Base-by-base conservation (phyloP, 2,113 vertebrate genomes). In the Chrysemys picta region DNA sequence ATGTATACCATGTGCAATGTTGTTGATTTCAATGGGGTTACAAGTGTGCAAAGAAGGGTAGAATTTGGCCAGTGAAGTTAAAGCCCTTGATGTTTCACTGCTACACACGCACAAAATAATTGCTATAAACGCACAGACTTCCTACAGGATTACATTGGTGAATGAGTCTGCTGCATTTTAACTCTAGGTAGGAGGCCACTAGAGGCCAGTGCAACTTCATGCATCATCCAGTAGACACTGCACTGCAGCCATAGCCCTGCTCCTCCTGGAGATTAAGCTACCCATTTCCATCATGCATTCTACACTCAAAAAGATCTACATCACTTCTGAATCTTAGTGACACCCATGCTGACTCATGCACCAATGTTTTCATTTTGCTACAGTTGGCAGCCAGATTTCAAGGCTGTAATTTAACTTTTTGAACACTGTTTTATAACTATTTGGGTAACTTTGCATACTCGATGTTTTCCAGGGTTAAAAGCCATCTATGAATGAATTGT, bases 401-500 rank as follows among this genome's bases (percentile, higher is more conserved):
- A 52, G 95, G 92, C 54, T n/a, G 35, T 0, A 12, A 2, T 29
- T 78, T 78, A 42, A 5, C 13, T 94, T 95, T 95, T 93, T 88
- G 89, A 95, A 86, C 4, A 27, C 72, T 7, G 42, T 25, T 29
- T 90, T 65, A 21, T 4, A 88, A 54, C n/a, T 88, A 52, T 38
- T 78, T 78, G 10, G 62, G 50, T 86, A 85, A 65, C 57, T 96
- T 93, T 59, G 88, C 85, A n/a, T 57, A 94, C 79, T 38, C 85
- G 52, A 83, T 38, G 50, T 92, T 97, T 96, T 95, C 94, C 89
- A 87, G 89, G 80, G 57, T 50, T 92, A 47, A 95, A 82, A 89
- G 79, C 31, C 80, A 79, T 22, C 53, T 57, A n/a, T 3, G 69
- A 83, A 78, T 10, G n/a, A 96, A 78, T 56, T 84, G 85, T 45